Evolutionary conservation across 2,888 invertebrate species (phyloP).

Genomic region (Linnaemya vulpina): DNA sequence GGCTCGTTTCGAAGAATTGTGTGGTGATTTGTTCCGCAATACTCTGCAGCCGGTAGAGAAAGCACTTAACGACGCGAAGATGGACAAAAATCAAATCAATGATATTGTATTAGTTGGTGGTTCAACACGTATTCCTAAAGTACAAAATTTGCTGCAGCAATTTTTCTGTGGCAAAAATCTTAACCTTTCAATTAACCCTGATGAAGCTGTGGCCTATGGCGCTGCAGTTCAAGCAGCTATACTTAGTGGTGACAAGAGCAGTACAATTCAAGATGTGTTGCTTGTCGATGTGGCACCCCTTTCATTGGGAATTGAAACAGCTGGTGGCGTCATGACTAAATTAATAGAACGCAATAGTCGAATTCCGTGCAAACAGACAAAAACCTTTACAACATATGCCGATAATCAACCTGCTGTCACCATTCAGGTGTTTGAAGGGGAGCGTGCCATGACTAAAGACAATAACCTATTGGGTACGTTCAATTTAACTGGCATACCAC

Average conservation of each 20-base stretch:
- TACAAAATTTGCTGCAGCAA: constrained; percentile 89
- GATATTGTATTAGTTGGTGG: constrained; percentile 93
- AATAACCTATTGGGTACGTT: constrained; percentile 98
- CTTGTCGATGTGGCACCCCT: constrained; percentile 88
- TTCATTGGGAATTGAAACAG: constrained; percentile 90
- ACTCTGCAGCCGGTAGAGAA: too few species aligned
- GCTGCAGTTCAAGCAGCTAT: constrained; percentile 90
- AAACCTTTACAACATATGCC: constrained; percentile 90
- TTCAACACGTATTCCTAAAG: constrained; percentile 91
- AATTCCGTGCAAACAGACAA: constrained; percentile 89
- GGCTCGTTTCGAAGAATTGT: constrained; percentile 89
- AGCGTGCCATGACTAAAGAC: constrained; percentile 95
- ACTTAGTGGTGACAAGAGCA: constrained; percentile 89
- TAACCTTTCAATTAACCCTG: constrained; percentile 91
- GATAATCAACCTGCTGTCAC: constrained; percentile 92
- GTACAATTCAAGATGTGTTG: constrained; percentile 89
- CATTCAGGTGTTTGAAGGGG: constrained; percentile 90
- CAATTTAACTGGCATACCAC: constrained; percentile 96
- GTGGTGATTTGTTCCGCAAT: constrained; percentile 88
- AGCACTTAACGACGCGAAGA: constrained; percentile 89
- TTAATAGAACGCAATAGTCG: constrained; percentile 88
- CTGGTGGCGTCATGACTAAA: too few species aligned
- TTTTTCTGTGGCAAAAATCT: constrained; percentile 89
- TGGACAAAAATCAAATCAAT: constrained; percentile 90
- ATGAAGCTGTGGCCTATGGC: constrained; percentile 92